These are phyloP conservation scores for Megalopta genalis DNA, from an alignment of 1,140 invertebrate genomes.

Conservation along the genomic window DNA sequence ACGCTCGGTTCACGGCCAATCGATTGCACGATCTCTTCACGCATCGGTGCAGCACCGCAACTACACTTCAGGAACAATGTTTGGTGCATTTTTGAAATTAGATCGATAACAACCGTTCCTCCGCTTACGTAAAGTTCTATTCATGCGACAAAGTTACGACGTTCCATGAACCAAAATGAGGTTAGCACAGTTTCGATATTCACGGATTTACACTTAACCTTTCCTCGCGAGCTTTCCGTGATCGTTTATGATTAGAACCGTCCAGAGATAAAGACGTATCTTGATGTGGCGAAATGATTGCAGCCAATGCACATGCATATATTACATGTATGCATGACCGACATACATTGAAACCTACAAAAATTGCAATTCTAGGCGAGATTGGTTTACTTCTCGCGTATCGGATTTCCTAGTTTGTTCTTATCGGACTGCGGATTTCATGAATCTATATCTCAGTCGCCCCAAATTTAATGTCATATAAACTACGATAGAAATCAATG, in stretches of 20 bases:
- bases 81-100: constrained; percentile 48
- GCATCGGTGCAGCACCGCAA: constrained; percentile 14
- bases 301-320: not conserved
- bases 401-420: not conserved
- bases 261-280: not conserved
- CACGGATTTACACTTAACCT: constrained; percentile 9
- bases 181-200: constrained; percentile 13
- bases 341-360: not conserved
- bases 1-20: not conserved
- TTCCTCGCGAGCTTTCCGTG: not conserved
- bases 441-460: too few relatives aligned
- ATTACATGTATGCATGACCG: not conserved
- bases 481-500: too few relatives aligned
- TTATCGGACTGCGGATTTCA: too few relatives aligned
- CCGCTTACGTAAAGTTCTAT: constrained; percentile 60
- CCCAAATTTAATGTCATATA: too few relatives aligned
- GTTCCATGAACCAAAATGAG: constrained; percentile 25
- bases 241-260: not conserved
- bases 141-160: constrained; percentile 26
- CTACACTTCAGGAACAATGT: constrained; percentile 14
- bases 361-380: not conserved
- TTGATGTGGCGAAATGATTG: not conserved
- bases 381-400: not conserved
- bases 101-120: constrained; percentile 57
- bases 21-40: not conserved